Evolutionary conservation across 2,888 invertebrate species (phyloP).

Genomic region (Hanleya hanleyi): DNA sequence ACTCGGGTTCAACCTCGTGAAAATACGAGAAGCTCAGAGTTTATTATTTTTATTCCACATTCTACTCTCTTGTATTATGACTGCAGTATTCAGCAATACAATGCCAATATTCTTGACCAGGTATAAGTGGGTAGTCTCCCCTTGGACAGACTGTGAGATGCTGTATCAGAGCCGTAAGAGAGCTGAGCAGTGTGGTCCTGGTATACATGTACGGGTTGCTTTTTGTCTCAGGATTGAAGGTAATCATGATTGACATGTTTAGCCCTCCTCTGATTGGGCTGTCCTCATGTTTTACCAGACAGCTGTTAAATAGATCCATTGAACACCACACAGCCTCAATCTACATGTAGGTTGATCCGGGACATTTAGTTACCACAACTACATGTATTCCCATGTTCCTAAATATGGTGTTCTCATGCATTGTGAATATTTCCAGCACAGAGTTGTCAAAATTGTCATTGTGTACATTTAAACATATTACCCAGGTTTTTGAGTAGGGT

Average conservation of each 20-base stretch:
- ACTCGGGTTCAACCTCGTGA: too few relatives aligned
- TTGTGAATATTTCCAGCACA: too few relatives aligned
- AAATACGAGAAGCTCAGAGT: too few relatives aligned
- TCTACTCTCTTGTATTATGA: background rate
- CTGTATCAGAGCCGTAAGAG: background rate
- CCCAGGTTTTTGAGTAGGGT: too few relatives aligned
- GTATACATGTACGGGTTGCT: background rate
- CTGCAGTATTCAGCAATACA: background rate
- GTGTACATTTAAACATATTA: too few relatives aligned
- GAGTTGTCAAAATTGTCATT: too few relatives aligned
- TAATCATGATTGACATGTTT: too few relatives aligned
- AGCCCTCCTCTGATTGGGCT: too few relatives aligned
- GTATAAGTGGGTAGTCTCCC: constrained; percentile 7
- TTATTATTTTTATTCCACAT: background rate
- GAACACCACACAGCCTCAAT: background rate
- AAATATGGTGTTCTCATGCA: too few relatives aligned
- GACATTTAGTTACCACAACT: too few relatives aligned
- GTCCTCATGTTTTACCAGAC: background rate
- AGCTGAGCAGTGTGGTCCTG: constrained; percentile 11
- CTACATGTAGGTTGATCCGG: too few relatives aligned
- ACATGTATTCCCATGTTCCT: too few relatives aligned
- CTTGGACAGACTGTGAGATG: constrained; percentile 10
- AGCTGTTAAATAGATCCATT: background rate
- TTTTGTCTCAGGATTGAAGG: constrained; percentile 7
- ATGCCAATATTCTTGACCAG: background rate